Percentiles rank a stretch among this genome's conserved stretches.
These are phyloP conservation scores for Episyrphus balteatus DNA, from an alignment of 1,140 invertebrate genomes.

Conservation along the genomic window DNA sequence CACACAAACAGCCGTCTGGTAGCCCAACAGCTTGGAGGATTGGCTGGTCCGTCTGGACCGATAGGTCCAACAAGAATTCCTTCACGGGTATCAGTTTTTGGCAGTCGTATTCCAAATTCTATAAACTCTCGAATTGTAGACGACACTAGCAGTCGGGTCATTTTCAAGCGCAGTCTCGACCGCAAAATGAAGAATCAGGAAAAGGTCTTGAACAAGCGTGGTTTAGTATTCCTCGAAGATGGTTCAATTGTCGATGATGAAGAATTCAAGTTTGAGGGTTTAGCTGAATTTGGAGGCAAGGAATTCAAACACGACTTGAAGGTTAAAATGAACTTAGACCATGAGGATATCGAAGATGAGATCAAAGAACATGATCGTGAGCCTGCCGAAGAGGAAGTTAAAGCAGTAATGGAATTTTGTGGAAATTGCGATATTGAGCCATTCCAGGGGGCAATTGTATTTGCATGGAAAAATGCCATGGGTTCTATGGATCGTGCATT, in stretches of 20 bases:
- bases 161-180: conserved; percentile 44
- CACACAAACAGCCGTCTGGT: conserved; percentile 42
- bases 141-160: conserved; percentile 36
- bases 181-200: conserved; percentile 18
- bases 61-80: background rate
- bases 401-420: conserved; percentile 63
- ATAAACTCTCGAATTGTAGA: conserved; percentile 44
- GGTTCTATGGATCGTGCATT: conserved; percentile 43
- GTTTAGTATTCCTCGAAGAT: conserved; percentile 48
- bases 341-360: conserved; percentile 20
- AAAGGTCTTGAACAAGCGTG: conserved; percentile 45
- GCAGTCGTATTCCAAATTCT: conserved; percentile 28
- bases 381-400: conserved; percentile 69
- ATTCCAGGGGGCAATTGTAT: conserved; percentile 60
- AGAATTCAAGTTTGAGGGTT: conserved; percentile 40
- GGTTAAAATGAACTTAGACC: conserved; percentile 14
- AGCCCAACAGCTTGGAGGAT: conserved; percentile 41
- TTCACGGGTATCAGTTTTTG: background rate
- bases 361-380: conserved; percentile 55
- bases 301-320: conserved; percentile 30
- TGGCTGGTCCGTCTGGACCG: background rate
- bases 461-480: conserved; percentile 53
- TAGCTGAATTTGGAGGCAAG: conserved; percentile 55
- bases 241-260: conserved; percentile 53
- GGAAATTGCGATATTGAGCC: conserved; percentile 60